Evolutionary conservation across 2,113 vertebrate genomes (phyloP).

Genomic region (Argyrosomus japonicus): DNA sequence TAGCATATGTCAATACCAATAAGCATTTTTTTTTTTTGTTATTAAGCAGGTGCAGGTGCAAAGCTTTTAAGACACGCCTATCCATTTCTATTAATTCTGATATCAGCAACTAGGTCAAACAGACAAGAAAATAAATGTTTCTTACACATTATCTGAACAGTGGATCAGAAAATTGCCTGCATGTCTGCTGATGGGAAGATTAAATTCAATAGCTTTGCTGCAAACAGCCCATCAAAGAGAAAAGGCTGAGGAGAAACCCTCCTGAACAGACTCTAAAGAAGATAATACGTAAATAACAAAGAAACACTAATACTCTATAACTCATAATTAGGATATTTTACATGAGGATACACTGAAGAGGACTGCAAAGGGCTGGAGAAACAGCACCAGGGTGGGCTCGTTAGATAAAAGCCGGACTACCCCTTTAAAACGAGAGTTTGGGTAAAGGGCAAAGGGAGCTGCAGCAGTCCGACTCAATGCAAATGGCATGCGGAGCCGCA

Average conservation of each 20-base stretch:
- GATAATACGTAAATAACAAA: not conserved
- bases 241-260: not conserved
- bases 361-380: too few relatives aligned
- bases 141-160: not conserved
- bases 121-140: too few relatives aligned
- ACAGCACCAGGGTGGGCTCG: not conserved
- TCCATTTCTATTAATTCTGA: not conserved
- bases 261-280: not conserved
- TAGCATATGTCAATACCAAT: conserved; percentile 28
- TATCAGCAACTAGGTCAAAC: not conserved
- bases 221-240: not conserved
- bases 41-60: not conserved
- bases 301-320: not conserved
- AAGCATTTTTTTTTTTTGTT: not conserved
- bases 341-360: too few relatives aligned
- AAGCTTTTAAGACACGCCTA: not conserved
- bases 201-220: not conserved
- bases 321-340: not conserved
- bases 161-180: not conserved
- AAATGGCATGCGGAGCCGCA: conserved; percentile 35
- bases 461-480: conserved; percentile 20
- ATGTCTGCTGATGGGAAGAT: not conserved
- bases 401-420: not conserved
- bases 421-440: conserved; percentile 31
- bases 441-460: conserved; percentile 26